These are phyloP conservation scores for Buteo buteo DNA, from an alignment of 2,113 vertebrate species.

Conservation along the genomic window DNA sequence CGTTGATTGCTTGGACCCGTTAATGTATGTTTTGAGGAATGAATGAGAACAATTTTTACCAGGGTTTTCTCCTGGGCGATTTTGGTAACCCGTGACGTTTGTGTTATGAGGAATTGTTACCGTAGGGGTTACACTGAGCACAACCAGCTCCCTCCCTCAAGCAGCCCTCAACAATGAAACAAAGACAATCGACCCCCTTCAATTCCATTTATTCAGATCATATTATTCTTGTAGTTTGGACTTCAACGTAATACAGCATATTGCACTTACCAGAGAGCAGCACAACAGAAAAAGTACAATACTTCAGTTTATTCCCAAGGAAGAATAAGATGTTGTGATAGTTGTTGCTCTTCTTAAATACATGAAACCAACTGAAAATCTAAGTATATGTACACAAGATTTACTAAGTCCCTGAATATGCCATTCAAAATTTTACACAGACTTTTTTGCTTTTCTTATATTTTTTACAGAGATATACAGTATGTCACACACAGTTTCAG, in stretches of 20 bases:
- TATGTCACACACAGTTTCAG: constrained; percentile 70
- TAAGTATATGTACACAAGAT: constrained; percentile 63
- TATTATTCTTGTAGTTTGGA: constrained; percentile 29
- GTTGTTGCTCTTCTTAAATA: constrained; percentile 34
- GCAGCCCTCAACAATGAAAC: constrained; percentile 2
- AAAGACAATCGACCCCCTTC: constrained; percentile 12
- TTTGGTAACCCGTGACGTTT: not conserved
- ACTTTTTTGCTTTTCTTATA: constrained; percentile 51
- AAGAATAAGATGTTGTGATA: constrained; percentile 19
- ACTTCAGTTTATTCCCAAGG: constrained; percentile 22
- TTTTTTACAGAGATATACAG: constrained; percentile 70
- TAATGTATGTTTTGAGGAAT: not conserved
- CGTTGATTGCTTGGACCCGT: not conserved
- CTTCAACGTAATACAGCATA: constrained; percentile 61
- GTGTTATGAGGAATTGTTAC: not conserved
- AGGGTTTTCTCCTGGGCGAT: not conserved
- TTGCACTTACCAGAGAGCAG: constrained; percentile 81
- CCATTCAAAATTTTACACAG: constrained; percentile 63
- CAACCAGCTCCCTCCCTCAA: not conserved
- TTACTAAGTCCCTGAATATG: constrained; percentile 73
- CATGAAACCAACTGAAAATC: constrained; percentile 40
- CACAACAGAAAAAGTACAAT: constrained; percentile 64
- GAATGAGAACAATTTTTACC: not conserved
- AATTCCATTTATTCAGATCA: constrained; percentile 53
- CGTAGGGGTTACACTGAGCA: not conserved